A percentile compares a stretch with the other conserved stretches of the same genome.
These are phyloP conservation scores for Potamarius usumacintae DNA, from an alignment of 2,113 vertebrate species.

Conservation along the genomic window DNA sequence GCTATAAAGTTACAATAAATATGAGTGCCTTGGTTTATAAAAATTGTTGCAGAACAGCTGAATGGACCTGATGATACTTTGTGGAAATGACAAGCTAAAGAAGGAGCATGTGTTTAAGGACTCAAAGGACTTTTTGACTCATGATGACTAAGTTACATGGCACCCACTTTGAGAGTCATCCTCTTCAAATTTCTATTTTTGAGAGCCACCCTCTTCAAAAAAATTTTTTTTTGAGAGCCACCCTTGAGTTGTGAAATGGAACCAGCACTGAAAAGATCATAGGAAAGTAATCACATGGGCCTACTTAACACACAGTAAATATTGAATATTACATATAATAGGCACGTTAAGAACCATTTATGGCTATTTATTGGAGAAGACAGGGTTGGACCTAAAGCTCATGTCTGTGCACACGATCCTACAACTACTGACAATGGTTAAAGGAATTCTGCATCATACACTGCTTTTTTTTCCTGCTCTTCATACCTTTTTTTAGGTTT, in stretches of 20 bases:
- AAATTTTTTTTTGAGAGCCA: background rate
- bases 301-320: background rate
- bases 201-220: background rate
- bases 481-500: background rate
- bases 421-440: background rate
- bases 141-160: constrained; percentile 25
- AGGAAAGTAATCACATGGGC: background rate
- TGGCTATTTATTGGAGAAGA: background rate
- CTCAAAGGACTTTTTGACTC: constrained; percentile 2
- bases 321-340: background rate
- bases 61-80: background rate
- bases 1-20: background rate
- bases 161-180: background rate
- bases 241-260: background rate
- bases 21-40: background rate
- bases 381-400: background rate
- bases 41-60: background rate
- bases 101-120: background rate
- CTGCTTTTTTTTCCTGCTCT: background rate
- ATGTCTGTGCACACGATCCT: background rate
- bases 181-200: constrained; percentile 32
- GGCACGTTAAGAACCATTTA: background rate
- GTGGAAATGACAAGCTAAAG: constrained; percentile 2
- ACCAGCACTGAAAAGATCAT: background rate
- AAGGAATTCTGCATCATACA: background rate